Percentiles rank a stretch among this genome's conserved stretches.
These are phyloP conservation scores for Eilema sororculum DNA, from an alignment of 2,888 invertebrate genomes.

Conservation along the genomic window DNA sequence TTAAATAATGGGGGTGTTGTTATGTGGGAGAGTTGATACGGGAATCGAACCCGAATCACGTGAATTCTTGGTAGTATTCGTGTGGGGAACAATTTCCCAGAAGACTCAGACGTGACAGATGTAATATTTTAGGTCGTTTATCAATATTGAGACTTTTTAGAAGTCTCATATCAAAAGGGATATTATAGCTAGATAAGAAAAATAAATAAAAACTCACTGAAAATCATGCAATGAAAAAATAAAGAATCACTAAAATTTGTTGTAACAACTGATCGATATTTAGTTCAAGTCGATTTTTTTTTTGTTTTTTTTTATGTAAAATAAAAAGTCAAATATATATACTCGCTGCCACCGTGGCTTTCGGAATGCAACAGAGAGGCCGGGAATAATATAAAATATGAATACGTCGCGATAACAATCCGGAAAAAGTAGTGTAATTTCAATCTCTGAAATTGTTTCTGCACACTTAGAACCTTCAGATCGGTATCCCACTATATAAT, in stretches of 20 bases:
- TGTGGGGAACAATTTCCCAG: background rate
- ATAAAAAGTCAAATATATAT: background rate
- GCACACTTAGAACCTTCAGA: background rate
- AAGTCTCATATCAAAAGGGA: background rate
- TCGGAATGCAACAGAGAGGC: background rate
- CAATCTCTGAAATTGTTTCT: no score
- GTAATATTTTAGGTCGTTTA: background rate
- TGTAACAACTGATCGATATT: no score
- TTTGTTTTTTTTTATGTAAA: no score
- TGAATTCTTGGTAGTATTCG: no score
- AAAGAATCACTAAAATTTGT: no score
- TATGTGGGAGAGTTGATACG: background rate
- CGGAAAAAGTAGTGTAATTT: background rate
- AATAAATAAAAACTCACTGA: background rate
- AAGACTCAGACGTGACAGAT: background rate
- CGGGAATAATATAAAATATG: background rate
- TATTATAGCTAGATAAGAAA: background rate
- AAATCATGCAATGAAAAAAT: no score
- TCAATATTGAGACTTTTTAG: background rate
- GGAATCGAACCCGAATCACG: conserved; percentile 7
- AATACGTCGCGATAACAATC: no score
- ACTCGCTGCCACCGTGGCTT: background rate
- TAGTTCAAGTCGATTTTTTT: no score
- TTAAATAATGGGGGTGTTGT: background rate
- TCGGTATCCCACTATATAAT: no score